phyloP scores from a whole-genome alignment of 2,113 vertebrate genomes.

The Notechis scutatus region DNA sequence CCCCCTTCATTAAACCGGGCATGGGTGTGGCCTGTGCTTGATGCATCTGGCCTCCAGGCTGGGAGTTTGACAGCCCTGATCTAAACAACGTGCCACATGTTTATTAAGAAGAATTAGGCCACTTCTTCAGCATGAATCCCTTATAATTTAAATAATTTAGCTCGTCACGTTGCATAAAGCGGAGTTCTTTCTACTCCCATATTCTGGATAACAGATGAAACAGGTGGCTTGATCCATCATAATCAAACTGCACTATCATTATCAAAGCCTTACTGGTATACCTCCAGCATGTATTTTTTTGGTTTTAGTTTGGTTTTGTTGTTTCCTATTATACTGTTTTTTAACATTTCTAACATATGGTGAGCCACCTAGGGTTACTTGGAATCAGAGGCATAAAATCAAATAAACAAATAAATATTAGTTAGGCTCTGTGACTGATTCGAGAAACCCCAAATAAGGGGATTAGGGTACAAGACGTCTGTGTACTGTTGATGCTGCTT shows the following conservation, averaged over 20 bases:
- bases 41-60: too few species aligned
- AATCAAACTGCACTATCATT: background rate
- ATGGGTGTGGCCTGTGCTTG: too few species aligned
- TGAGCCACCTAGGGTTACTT: background rate
- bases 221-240: constrained; percentile 15
- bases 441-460: background rate
- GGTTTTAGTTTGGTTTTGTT: background rate
- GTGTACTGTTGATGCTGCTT: constrained; percentile 13
- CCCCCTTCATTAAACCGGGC: too few species aligned
- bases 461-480: background rate
- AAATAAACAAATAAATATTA: background rate
- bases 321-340: background rate
- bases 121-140: background rate
- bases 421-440: background rate
- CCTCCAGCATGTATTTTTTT: background rate
- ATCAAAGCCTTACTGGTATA: background rate
- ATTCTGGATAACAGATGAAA: constrained; percentile 21
- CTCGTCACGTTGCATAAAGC: background rate
- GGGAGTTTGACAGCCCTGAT: too few species aligned
- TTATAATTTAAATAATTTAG: background rate
- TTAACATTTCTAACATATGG: background rate
- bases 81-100: background rate
- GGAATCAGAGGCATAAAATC: background rate
- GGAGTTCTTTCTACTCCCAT: background rate
- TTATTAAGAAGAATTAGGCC: background rate